Base-by-base conservation (phyloP, 2,888 invertebrate genomes). In the Trichogramma evanescens region DNA sequence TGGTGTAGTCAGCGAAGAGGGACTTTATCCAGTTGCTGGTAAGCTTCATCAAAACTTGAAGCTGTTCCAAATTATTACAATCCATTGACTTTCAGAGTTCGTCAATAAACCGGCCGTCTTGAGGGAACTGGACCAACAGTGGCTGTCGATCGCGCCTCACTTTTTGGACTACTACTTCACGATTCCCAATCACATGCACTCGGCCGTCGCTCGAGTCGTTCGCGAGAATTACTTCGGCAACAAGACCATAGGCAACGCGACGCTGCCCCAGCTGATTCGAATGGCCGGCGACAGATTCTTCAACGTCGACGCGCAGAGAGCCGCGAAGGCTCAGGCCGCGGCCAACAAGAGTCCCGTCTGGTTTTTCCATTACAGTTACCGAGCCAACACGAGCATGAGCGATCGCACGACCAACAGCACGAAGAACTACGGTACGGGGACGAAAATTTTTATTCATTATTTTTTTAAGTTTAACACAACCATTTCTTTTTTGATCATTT, bases 11-110 rank as follows among this genome's bases (percentile, higher is more conserved):
- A 82, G 84, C 38, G 84, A 88, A 53, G 91, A 91, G 74, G 90
- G 90, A 59, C 79, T 89, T n/a, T 89, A 87, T 69, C 89, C 89
- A 26, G 86, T 83, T 45, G 83, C 85, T 69, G 82, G 88, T 87
- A 76, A 65, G 66, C 8, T 6, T 40, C 13, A 26, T 41, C 8
- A 45, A 9, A 7, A 9, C 8, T 9, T 40, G 8, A 45, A 13
- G 45, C 13, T 45, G 10, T 6, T 13, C 43, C 26, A 13, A 40
- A 8, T 5, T 48, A 48, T 13, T 13, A 13, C n/a, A 48, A 13
- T 48, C 10, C 8, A 5, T 13, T 40, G 9, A 39, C 49, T 7
- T 45, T 4, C 46, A 51, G 78, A 77, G 51, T 72, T 81, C 10
- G 66, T 80, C 54, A 66, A 71, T 44, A 78, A 81, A 5, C 76